Base-by-base conservation (phyloP, 2,888 invertebrate species). In the Phrixothrix hirtus region DNA sequence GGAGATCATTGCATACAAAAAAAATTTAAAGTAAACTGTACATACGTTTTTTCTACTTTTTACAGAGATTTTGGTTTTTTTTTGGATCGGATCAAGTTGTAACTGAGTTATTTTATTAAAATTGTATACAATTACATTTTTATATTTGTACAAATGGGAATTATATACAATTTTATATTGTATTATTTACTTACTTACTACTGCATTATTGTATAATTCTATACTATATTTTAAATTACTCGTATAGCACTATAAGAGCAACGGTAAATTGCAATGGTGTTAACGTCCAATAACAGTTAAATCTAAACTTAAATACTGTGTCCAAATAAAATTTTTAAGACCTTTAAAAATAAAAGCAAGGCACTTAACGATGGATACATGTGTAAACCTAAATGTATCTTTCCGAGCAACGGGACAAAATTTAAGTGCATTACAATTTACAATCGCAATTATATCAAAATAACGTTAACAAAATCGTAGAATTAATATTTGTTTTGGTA, bases 81-180 rank as follows among this genome's bases (percentile, higher is more conserved):
- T 55, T 64, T 63, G 65, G 65, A 66, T 64, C 65, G 65, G 65
- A 66, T 62, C 64, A 58, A 61, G 63, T 59, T 61, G 60, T 25
- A 62, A 58, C 54, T 57, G 47, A 51, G 43, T 61, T 44, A 15
- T 27, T 25, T 26, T 37, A 30, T 27, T 41, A 30, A 53, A 42
- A 43, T 27, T 46, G 46, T 42, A 43, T 38, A 53, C 46, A 53
- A 47, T 37, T 47, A 47, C 13, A 37, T 36, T 46, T 37, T 37
- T 15, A 7, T 46, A 12, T 44, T 38, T 36, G 37, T 38, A 37
- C 37, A 46, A 46, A 46, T 35, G 30, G 26, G 14, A 29, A 15
- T 32, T 17, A 1, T 21, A 21, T 7, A 21, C 21, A 7, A 21
- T 21, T 21, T 21, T 21, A 7, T 7, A 3, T 21, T 21, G 4